Evolutionary conservation across 2,797 vertebrate genomes (phyloP).

Genomic region (Zalophus californianus): DNA sequence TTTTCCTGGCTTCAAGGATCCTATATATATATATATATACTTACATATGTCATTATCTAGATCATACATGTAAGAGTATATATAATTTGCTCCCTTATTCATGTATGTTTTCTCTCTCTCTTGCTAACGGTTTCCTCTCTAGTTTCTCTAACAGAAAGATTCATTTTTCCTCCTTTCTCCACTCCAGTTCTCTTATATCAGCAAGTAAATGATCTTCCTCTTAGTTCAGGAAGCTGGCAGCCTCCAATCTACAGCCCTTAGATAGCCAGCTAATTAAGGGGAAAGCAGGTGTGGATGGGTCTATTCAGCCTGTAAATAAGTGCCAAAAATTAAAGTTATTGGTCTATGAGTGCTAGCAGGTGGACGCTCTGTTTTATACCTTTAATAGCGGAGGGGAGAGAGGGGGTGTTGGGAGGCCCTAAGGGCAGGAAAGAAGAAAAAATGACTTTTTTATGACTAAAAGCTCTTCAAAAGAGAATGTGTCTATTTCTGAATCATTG

Average conservation of each 20-base stretch:
- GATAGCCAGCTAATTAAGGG: slow-evolving; percentile 89
- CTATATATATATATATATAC: background rate
- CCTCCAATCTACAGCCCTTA: slow-evolving; percentile 84
- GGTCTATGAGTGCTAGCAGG: slow-evolving; percentile 88
- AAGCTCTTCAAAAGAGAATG: slow-evolving; percentile 79
- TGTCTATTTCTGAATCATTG: slow-evolving; percentile 71
- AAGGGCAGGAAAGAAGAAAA: slow-evolving; percentile 62
- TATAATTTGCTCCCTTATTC: background rate
- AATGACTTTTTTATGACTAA: slow-evolving; percentile 72
- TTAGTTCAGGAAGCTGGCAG: slow-evolving; percentile 86
- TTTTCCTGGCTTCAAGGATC: slow-evolving; percentile 50
- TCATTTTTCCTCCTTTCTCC: background rate
- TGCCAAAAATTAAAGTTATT: slow-evolving; percentile 88
- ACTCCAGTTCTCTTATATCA: slow-evolving; percentile 77
- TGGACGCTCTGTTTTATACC: slow-evolving; percentile 83
- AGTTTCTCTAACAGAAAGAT: slow-evolving; percentile 65
- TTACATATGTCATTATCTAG: background rate
- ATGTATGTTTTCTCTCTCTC: background rate
- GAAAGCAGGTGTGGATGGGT: slow-evolving; percentile 89
- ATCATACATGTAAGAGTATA: background rate
- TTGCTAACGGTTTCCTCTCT: slow-evolving; percentile 69
- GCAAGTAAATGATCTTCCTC: slow-evolving; percentile 85
- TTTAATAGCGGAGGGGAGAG: slow-evolving; percentile 72
- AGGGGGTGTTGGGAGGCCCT: slow-evolving; percentile 15
- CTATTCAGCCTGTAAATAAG: slow-evolving; percentile 87